phyloP scores from a whole-genome alignment of 35 echinoderm and acorn worm genomes.

The Lytechinus pictus region DNA sequence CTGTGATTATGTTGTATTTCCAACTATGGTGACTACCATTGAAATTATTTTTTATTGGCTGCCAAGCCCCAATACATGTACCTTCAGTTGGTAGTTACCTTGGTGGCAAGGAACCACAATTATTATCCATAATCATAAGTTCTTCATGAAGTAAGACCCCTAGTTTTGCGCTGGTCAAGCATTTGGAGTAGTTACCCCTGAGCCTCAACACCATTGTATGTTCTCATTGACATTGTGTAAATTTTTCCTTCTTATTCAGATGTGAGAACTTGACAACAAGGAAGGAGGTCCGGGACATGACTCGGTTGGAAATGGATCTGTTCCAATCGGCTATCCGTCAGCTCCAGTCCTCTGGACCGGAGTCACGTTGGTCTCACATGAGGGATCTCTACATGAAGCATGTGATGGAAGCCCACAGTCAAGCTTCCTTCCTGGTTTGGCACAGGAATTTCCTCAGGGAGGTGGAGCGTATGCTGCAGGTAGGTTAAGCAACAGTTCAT shows the following conservation, averaged over 20 bases:
- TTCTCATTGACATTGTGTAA: too few species aligned
- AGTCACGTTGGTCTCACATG: conserved; percentile 68
- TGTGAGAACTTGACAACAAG: conserved; percentile 75
- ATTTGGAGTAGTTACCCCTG: too few species aligned
- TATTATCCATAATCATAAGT: too few species aligned
- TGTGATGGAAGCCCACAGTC: conserved; percentile 91
- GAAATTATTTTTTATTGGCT: too few species aligned
- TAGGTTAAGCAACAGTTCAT: conserved; percentile 16
- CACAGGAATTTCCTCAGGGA: conserved; percentile 83
- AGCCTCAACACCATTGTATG: too few species aligned
- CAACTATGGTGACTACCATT: too few species aligned
- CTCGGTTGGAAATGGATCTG: conserved; percentile 70
- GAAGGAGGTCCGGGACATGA: conserved; percentile 98
- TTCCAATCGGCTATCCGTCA: conserved; percentile 82
- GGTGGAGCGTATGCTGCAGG: conserved; percentile 86
- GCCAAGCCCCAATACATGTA: too few species aligned
- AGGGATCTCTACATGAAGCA: conserved; percentile 88
- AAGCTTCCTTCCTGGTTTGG: conserved; percentile 77
- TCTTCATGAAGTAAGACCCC: too few species aligned
- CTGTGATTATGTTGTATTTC: too few species aligned
- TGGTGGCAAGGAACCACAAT: too few species aligned
- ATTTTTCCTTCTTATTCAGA: neutral
- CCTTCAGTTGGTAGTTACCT: too few species aligned
- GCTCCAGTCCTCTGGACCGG: conserved; percentile 54
- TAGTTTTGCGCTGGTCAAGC: too few species aligned